Evolutionary conservation across 2,888 invertebrate genomes (phyloP).

Genomic region (Drosophila anomelani): DNA sequence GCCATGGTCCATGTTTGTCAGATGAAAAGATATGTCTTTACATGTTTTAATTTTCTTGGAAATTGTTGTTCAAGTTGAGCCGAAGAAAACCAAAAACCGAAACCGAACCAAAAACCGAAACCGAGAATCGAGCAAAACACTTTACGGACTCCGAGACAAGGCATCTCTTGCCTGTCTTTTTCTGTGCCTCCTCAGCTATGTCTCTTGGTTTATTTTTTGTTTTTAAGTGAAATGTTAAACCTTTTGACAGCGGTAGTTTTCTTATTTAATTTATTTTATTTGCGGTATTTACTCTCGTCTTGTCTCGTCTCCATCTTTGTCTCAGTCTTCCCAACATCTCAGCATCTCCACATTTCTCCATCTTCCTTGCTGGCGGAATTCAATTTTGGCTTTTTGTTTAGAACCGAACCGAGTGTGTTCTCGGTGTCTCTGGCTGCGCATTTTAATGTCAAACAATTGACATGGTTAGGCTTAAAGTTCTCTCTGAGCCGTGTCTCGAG

Average conservation of each 20-base stretch:
- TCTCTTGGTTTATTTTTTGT: constrained; percentile 53
- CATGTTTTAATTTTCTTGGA: constrained; percentile 81
- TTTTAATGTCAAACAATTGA: constrained; percentile 74
- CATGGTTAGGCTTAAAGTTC: constrained; percentile 64
- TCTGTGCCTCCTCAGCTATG: constrained; percentile 3
- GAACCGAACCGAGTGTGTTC: constrained; percentile 23
- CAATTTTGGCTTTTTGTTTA: constrained; percentile 65
- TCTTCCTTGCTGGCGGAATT: constrained; percentile 56
- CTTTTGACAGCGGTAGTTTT: constrained; percentile 79
- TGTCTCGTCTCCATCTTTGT: constrained; percentile 28
- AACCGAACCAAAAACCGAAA: constrained; percentile 28
- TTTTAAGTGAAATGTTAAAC: constrained; percentile 79
- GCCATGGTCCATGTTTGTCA: constrained; percentile 70
- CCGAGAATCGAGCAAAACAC: constrained; percentile 37
- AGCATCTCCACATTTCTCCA: background rate
- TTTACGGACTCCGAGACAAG: constrained; percentile 12
- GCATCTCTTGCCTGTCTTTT: constrained; percentile 18
- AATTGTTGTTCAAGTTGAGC: constrained; percentile 75
- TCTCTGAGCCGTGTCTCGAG: constrained; percentile 7
- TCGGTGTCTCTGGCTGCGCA: constrained; percentile 61
- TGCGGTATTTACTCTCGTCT: constrained; percentile 74
- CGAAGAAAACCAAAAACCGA: constrained; percentile 35
- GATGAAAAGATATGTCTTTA: constrained; percentile 82
- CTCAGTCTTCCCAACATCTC: constrained; percentile 4
- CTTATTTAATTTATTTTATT: constrained; percentile 80